Evolutionary conservation across 2,888 invertebrate genomes (phyloP).

Genomic region (Isotomurus palustris): DNA sequence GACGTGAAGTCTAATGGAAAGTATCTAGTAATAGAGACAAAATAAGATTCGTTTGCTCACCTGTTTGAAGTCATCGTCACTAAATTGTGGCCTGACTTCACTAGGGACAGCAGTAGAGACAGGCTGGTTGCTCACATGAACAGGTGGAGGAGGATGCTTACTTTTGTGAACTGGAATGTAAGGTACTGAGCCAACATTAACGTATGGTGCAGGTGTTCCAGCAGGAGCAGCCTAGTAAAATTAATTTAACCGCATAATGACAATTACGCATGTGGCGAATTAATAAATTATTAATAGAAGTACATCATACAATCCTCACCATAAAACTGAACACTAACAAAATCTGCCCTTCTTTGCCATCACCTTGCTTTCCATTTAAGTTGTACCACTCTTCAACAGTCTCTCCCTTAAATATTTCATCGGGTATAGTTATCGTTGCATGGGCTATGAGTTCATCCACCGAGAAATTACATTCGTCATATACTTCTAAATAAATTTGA

Average conservation of each 20-base stretch:
- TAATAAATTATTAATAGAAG: too few relatives aligned
- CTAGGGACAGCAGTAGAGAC: conserved; percentile 33
- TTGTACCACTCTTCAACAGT: conserved; percentile 94
- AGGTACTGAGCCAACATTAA: conserved; percentile 27
- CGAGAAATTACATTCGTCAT: conserved; percentile 94
- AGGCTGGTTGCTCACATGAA: conserved; percentile 30
- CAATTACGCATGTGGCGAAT: too few relatives aligned
- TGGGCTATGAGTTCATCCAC: conserved; percentile 94
- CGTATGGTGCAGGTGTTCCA: conserved; percentile 16
- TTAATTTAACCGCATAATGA: not conserved
- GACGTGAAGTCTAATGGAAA: too few relatives aligned
- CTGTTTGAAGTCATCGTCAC: conserved; percentile 62
- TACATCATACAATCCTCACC: conserved; percentile 34
- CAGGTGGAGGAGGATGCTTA: conserved; percentile 23
- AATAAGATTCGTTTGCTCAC: too few relatives aligned
- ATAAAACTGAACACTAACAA: conserved; percentile 76
- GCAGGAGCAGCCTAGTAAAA: conserved; percentile 31
- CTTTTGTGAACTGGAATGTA: conserved; percentile 20
- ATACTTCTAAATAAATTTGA: conserved; percentile 85
- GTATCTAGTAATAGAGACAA: too few relatives aligned
- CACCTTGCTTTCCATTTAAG: conserved; percentile 89
- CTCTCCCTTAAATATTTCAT: conserved; percentile 69
- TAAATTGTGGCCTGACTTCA: conserved; percentile 32
- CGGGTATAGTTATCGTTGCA: conserved; percentile 83
- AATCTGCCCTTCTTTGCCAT: conserved; percentile 87